Conservation (phyloP, 1,140 invertebrate species). For the Drosophila melanica region DNA sequence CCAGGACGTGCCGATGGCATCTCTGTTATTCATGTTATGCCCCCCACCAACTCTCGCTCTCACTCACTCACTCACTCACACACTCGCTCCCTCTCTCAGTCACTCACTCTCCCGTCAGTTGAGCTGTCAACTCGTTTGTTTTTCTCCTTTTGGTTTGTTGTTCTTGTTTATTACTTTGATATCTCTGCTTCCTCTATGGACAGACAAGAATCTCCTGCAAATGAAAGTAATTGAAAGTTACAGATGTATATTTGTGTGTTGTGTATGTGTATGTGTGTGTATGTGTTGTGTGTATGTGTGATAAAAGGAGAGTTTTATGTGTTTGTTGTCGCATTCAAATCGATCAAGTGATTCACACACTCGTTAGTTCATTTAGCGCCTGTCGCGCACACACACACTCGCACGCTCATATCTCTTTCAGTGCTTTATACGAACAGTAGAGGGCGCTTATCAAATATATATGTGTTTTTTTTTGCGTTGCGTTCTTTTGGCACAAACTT, state of each 20-base stretch:
- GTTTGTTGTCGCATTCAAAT: conserved; percentile 28
- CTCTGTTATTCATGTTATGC: conserved; percentile 80
- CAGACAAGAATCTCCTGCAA: conserved; percentile 22
- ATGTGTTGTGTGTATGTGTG: not conserved
- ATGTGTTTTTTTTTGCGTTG: conserved; percentile 35
- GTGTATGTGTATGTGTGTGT: not conserved
- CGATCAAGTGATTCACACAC: conserved; percentile 51
- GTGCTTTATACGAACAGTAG: conserved; percentile 21
- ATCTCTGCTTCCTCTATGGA: conserved; percentile 5
- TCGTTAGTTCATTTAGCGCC: not conserved
- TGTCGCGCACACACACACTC: conserved; percentile 2
- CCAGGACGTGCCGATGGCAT: conserved; percentile 93
- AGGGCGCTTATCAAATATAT: conserved; percentile 49
- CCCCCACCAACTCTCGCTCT: conserved; percentile 17
- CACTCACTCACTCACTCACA: not conserved
- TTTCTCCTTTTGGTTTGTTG: conserved; percentile 14
- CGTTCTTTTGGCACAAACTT: conserved; percentile 44
- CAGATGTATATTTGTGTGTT: not conserved
- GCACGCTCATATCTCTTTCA: conserved; percentile 36
- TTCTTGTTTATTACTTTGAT: conserved; percentile 2
- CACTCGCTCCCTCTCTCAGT: conserved; percentile 3
- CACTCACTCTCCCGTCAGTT: not conserved
- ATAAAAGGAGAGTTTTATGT: conserved; percentile 12
- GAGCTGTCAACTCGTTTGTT: conserved; percentile 6
- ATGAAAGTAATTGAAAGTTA: conserved; percentile 31